phyloP scores from a whole-genome alignment of 2,797 vertebrate species.

The Mycteria americana region DNA sequence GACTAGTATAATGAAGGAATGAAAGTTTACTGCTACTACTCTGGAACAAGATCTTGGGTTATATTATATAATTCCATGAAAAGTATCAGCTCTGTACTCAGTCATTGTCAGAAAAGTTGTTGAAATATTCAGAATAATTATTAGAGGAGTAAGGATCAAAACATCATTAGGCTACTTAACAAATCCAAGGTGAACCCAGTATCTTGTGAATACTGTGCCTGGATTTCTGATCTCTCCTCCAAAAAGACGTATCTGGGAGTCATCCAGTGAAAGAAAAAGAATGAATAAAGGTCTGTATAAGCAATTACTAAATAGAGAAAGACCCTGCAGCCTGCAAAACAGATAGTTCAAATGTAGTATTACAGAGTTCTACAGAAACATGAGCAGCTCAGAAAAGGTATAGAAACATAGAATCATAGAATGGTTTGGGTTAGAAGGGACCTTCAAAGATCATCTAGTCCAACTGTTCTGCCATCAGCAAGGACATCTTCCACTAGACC shows the following conservation, averaged over 20 bases:
- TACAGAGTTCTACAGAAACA: not conserved
- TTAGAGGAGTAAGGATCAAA: not conserved
- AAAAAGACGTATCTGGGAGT: not conserved
- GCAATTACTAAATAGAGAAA: not conserved
- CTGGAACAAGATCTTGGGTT: not conserved
- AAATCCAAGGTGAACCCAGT: not conserved
- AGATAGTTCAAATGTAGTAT: not conserved
- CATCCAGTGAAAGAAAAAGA: not conserved
- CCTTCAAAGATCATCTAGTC: not conserved
- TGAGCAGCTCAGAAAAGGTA: not conserved
- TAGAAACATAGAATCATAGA: not conserved
- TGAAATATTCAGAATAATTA: not conserved
- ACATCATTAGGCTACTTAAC: not conserved
- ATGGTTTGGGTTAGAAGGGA: not conserved
- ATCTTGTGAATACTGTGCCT: not conserved
- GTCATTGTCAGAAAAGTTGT: not conserved
- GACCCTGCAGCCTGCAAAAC: not conserved
- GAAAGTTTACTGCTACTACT: not conserved
- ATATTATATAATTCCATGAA: not conserved
- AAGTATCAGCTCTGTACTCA: not conserved
- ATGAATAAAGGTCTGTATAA: not conserved
- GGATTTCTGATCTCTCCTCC: not conserved
- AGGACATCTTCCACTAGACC: not conserved
- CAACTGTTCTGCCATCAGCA: rapidly evolving
- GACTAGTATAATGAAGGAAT: not conserved